Percentiles rank a stretch among this genome's conserved stretches.
These are phyloP conservation scores for Alexandromys fortis DNA, from an alignment of 2,113 vertebrate genomes.

Conservation along the genomic window DNA sequence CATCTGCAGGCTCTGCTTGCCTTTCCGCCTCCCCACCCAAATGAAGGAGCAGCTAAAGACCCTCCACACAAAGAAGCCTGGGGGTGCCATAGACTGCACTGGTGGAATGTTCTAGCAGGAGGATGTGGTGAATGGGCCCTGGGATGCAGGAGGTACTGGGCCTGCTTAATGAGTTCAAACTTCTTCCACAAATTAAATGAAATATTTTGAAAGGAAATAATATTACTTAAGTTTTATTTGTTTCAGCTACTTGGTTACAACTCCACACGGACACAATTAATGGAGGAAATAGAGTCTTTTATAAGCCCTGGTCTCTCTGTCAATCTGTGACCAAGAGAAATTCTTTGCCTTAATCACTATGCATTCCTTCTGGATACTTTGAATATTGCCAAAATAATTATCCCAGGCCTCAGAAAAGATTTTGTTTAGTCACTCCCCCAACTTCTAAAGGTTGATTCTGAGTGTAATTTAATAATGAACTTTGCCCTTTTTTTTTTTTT, in stretches of 20 bases:
- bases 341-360: constrained; percentile 87
- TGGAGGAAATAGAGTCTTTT: constrained; percentile 90
- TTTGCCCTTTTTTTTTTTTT: constrained; percentile 37
- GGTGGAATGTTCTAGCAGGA: constrained; percentile 53
- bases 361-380: constrained; percentile 82
- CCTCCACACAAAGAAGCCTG: constrained; percentile 16
- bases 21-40: constrained; percentile 21
- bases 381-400: constrained; percentile 78
- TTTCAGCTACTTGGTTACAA: constrained; percentile 90
- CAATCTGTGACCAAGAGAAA: constrained; percentile 86
- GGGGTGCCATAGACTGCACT: neutral
- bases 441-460: constrained; percentile 48
- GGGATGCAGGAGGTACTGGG: constrained; percentile 48
- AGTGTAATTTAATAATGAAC: constrained; percentile 46
- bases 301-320: constrained; percentile 86
- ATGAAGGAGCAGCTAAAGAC: neutral
- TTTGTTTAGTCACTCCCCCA: constrained; percentile 81
- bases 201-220: constrained; percentile 89
- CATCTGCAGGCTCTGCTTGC: neutral
- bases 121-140: constrained; percentile 48
- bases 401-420: constrained; percentile 74
- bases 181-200: constrained; percentile 88
- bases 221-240: constrained; percentile 90
- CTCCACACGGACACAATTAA: constrained; percentile 89
- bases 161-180: constrained; percentile 86